Percentiles rank a stretch among this genome's conserved stretches.
These are phyloP conservation scores for Marisa cornuarietis DNA, from an alignment of 1,140 invertebrate species.

Conservation along the genomic window DNA sequence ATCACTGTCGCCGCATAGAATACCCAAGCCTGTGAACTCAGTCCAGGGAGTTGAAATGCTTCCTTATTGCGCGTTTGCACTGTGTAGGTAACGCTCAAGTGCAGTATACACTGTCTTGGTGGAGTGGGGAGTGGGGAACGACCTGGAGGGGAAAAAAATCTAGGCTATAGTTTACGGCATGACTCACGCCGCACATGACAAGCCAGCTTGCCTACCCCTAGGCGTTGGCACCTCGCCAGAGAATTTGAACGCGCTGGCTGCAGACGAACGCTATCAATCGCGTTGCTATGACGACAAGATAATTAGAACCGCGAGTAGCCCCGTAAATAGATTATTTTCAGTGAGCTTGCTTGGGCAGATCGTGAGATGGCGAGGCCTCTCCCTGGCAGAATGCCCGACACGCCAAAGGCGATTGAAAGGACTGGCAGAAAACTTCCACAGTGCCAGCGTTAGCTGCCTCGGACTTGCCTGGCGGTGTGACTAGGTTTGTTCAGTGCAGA, in stretches of 20 bases:
- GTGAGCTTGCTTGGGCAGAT: background rate
- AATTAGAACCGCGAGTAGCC: constrained; percentile 22
- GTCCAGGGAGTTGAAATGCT: no score
- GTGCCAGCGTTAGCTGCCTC: background rate
- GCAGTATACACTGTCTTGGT: no score
- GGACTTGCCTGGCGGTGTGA: background rate
- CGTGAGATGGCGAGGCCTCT: background rate
- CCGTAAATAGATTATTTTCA: constrained; percentile 21
- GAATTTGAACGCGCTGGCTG: constrained; percentile 16
- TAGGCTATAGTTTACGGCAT: background rate
- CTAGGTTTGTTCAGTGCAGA: no score
- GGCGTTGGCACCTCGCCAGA: constrained; percentile 14
- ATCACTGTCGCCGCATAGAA: no score
- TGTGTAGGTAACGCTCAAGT: no score
- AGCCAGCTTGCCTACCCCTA: background rate
- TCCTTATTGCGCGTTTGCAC: no score
- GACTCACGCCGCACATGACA: constrained; percentile 9
- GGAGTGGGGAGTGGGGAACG: background rate
- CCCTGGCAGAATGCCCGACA: constrained; percentile 4
- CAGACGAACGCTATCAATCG: constrained; percentile 19
- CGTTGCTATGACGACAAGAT: constrained; percentile 29
- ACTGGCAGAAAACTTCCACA: background rate
- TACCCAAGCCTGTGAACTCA: no score
- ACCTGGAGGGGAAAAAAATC: background rate
- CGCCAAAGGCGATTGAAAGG: background rate